Evolutionary conservation across 2,888 invertebrate genomes (phyloP), one percentile per base, ranked within the genome.

Genomic region (Eupithecia subumbrata): DNA sequence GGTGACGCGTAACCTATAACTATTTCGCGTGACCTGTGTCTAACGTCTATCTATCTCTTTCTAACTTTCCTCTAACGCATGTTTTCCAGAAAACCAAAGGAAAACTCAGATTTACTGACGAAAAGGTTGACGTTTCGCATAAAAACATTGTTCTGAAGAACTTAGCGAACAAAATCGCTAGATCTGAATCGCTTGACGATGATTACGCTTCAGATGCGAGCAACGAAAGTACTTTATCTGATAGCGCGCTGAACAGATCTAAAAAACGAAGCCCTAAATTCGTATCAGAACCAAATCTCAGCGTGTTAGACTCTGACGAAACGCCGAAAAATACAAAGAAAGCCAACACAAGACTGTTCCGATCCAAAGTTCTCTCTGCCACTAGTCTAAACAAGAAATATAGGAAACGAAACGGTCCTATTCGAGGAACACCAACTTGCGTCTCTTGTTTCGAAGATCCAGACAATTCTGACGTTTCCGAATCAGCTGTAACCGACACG

Each of bases 231-330:
- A 94, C 95, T 0, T 43, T 93, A n/a, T 95, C 95, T 0, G 95
- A 95, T 34, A 92, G 94, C 0, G 93, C 93, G 3, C 80, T 93
- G 22, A 91, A 87, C 40, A 86, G 82, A 79, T 90, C 92, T 0
- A 84, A 86, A 48, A 94, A 92, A 84, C 73, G 85, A 5, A 95
- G 95, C 74, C 95, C 95, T 0, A 95, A 95, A 82, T 95, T 95
- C 82, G 94, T 92, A 0, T 95, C 95, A 0, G 95, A 95, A 80
- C 95, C 95, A 0, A 95, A 95, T 80, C 81, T 95, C 40, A 95
- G 94, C 76, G 84, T 88, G 14, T 63, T 95, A 63, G 95, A 93
- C 60, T 67, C 85, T 0, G 93, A 91, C 5, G 93, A 92, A 79
- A 95, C 95, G 4, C 95, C 95, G 0, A 95, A 94, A 78, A 93